Base-by-base conservation (phyloP, 2,888 invertebrate genomes). In the Metellina segmentata region DNA sequence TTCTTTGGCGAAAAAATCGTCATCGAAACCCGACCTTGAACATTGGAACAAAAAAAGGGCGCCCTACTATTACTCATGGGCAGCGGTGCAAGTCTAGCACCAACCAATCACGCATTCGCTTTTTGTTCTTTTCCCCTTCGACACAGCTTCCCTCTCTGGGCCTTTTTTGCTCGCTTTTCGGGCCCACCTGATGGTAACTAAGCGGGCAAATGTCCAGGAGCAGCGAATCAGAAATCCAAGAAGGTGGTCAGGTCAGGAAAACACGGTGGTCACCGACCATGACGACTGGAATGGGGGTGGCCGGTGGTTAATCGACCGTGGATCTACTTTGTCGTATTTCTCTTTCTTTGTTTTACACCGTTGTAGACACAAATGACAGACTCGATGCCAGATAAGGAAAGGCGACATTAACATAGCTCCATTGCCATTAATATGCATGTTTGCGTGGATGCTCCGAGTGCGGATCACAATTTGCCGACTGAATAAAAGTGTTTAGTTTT, bases 181-280 rank as follows among this genome's bases (percentile, higher is more conserved):
- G 20, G 48, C 74, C 75, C 85, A 90, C 81, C 90, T 90, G 85
- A 85, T 90, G 85, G 85, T 74, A 90, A 75, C 74, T 52, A 79
- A 72, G 81, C 71, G 85, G 72, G 79, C 90, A 90, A 90, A 85
- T 70, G 90, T 86, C 90, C 85, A 81, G 69, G 74, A 53, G 81
- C 86, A 70, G 70, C 81, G 81, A 90, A 90, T 90, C 85, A 79
- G 85, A 85, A 83, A 81, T 75, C 71, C 51, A 81, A 86, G 86
- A 71, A 90, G 77, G 85, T 90, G 72, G 90, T 86, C 81, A 89
- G 89, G 78, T 83, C 89, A 86, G 90, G 72, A 85, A 85, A 86
- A 77, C 77, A 70, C 81, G 69, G 86, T 77, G 85, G 49, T 79
- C 79, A 79, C n/a, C 48, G 81, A 86, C 90, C 90, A 85, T 90